phyloP scores from a whole-genome alignment of 1,140 invertebrate species.

The Semibalanus balanoides region DNA sequence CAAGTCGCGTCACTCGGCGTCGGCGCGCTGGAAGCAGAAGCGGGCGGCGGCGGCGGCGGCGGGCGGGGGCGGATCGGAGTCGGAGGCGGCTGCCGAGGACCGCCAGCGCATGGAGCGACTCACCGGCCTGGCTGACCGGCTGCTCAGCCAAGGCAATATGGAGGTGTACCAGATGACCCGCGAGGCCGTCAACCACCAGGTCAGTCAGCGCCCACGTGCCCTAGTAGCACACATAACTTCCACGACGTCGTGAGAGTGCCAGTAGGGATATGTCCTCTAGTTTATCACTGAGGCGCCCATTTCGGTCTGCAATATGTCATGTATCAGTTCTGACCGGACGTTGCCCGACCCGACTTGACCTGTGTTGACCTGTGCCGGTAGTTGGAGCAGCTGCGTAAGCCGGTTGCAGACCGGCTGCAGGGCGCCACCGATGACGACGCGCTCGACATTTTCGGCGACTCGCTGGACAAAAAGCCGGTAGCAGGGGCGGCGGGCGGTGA shows the following conservation, averaged over 20 bases:
- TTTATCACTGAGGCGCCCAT: too few relatives aligned
- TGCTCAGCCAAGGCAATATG: constrained; percentile 77
- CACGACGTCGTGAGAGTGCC: too few relatives aligned
- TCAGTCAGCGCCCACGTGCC: constrained; percentile 24
- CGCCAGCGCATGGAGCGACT: constrained; percentile 46
- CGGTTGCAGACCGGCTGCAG: constrained; percentile 10
- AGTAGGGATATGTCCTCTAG: too few relatives aligned
- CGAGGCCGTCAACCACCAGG: constrained; percentile 54
- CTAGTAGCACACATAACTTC: too few relatives aligned
- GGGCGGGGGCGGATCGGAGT: constrained; percentile 34
- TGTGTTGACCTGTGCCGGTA: too few relatives aligned
- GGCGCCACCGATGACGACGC: constrained; percentile 41
- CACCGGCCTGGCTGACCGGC: constrained; percentile 74
- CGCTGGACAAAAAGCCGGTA: constrained; percentile 24
- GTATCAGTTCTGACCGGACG: too few relatives aligned
- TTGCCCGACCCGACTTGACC: too few relatives aligned
- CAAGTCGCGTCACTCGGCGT: constrained; percentile 37
- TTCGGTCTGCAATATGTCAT: too few relatives aligned
- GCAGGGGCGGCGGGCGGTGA: too few relatives aligned
- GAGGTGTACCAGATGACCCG: constrained; percentile 88
- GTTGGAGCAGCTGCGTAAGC: background rate
- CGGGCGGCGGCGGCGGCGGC: constrained; percentile 25
- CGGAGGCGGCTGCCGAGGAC: background rate
- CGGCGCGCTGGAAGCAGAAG: constrained; percentile 50
- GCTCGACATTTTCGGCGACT: constrained; percentile 89